Conservation (phyloP, 1,140 invertebrate species). For the Eubasilissa regina region DNA sequence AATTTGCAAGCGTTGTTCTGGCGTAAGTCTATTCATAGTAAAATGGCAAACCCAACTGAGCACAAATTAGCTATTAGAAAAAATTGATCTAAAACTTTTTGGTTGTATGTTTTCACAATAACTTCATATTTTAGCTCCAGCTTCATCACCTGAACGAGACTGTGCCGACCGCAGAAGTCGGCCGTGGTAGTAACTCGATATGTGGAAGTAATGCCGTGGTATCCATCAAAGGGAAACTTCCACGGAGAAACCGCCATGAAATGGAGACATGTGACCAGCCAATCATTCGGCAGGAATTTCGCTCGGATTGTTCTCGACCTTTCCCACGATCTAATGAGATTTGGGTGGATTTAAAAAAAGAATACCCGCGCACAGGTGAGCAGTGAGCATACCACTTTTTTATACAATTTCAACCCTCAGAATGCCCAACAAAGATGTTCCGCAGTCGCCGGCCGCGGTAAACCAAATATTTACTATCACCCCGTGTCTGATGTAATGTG, state of each 20-base stretch:
- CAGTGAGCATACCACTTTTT: not conserved
- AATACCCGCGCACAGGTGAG: not conserved
- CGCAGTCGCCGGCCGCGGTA: not conserved
- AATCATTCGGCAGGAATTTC: constrained; percentile 31
- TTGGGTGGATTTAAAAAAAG: constrained; percentile 1
- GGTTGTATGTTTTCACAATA: too few relatives aligned
- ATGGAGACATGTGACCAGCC: constrained; percentile 1
- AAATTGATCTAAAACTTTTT: too few relatives aligned
- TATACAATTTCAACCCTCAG: not conserved
- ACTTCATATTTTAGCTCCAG: not conserved
- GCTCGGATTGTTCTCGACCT: constrained; percentile 21
- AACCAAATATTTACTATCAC: too few relatives aligned
- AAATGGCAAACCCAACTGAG: too few relatives aligned
- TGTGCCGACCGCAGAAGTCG: constrained; percentile 50
- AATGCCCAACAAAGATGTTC: not conserved
- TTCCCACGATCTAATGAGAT: constrained; percentile 35
- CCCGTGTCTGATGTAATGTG: too few relatives aligned
- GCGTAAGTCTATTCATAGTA: too few relatives aligned
- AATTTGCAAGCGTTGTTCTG: too few relatives aligned
- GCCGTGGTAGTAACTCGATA: constrained; percentile 50
- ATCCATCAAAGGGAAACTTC: constrained; percentile 16
- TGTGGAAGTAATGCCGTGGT: constrained; percentile 38
- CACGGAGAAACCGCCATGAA: constrained; percentile 32
- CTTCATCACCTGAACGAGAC: too few relatives aligned
- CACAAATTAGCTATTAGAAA: too few relatives aligned